Evolutionary conservation across 1,140 invertebrate species (phyloP).

Genomic region (Thalassaphorura encarpata): DNA sequence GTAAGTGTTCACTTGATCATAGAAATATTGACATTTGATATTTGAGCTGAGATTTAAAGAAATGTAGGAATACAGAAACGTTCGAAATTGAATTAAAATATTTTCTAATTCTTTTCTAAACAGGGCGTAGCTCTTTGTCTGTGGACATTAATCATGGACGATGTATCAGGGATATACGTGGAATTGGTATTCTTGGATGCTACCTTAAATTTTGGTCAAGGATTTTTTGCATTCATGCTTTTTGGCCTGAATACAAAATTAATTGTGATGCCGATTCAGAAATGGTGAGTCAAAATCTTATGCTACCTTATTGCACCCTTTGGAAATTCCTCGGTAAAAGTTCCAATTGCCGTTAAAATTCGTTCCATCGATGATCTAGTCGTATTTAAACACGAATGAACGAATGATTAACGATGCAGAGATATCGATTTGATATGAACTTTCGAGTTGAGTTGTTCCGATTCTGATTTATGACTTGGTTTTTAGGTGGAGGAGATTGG

Average conservation of each 20-base stretch:
- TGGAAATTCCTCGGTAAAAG: too few relatives aligned
- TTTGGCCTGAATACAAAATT: slow-evolving; percentile 68
- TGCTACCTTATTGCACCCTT: too few relatives aligned
- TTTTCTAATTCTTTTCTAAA: slow-evolving; percentile 11
- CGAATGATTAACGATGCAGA: not conserved
- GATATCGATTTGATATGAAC: too few relatives aligned
- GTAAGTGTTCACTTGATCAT: slow-evolving; percentile 50
- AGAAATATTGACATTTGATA: too few relatives aligned
- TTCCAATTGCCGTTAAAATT: too few relatives aligned
- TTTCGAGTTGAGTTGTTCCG: too few relatives aligned
- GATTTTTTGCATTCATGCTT: slow-evolving; percentile 67
- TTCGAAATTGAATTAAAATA: slow-evolving; percentile 7
- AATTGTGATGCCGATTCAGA: slow-evolving; percentile 54
- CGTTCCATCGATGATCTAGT: too few relatives aligned
- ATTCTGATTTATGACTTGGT: not conserved
- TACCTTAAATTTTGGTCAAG: slow-evolving; percentile 78
- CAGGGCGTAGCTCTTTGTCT: slow-evolving; percentile 73
- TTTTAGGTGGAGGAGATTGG: slow-evolving; percentile 41
- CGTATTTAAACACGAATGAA: not conserved
- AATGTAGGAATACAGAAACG: too few relatives aligned
- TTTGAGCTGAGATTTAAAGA: too few relatives aligned
- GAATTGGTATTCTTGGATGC: slow-evolving; percentile 84
- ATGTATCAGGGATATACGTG: slow-evolving; percentile 76
- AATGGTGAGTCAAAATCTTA: slow-evolving; percentile 40
- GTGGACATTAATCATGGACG: slow-evolving; percentile 74